Conservation (phyloP, 2,888 invertebrate genomes). For the Criorhina ranunculi region DNA sequence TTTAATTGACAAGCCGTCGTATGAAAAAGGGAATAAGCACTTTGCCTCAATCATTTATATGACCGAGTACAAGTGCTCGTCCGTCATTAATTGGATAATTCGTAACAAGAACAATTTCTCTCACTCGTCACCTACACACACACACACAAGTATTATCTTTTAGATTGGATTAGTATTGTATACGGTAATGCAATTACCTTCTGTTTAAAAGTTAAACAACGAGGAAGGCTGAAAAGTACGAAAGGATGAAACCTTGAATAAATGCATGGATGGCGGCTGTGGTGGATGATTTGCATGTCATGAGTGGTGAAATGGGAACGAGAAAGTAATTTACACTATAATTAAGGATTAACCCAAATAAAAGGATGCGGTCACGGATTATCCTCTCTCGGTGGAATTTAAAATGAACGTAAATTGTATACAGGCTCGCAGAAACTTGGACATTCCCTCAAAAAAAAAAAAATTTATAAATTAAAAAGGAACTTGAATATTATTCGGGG, state of each 20-base stretch:
- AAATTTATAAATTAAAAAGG: constrained; percentile 54
- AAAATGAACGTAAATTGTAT: constrained; percentile 60
- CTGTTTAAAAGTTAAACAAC: constrained; percentile 61
- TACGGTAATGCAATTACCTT: constrained; percentile 62
- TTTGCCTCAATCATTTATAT: constrained; percentile 6
- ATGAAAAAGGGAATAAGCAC: constrained; percentile 12
- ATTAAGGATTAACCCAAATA: constrained; percentile 84
- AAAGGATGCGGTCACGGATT: constrained; percentile 77
- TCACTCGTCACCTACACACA: background rate
- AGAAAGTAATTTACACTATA: constrained; percentile 84
- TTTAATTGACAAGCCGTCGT: constrained; percentile 25
- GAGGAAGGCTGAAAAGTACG: constrained; percentile 51
- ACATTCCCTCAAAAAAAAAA: constrained; percentile 23
- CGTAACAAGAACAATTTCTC: constrained; percentile 27
- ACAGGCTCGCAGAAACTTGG: constrained; percentile 36
- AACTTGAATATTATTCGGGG: constrained; percentile 46
- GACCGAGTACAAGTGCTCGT: constrained; percentile 5
- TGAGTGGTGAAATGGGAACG: constrained; percentile 74
- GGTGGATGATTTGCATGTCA: constrained; percentile 40
- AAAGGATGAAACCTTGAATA: constrained; percentile 25
- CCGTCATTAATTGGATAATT: constrained; percentile 38
- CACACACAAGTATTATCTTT: background rate
- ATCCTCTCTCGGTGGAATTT: constrained; percentile 50
- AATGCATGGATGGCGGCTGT: constrained; percentile 23
- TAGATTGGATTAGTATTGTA: constrained; percentile 32